Evolutionary conservation across 2,113 vertebrate genomes (phyloP).

Genomic region (Murina feae): DNA sequence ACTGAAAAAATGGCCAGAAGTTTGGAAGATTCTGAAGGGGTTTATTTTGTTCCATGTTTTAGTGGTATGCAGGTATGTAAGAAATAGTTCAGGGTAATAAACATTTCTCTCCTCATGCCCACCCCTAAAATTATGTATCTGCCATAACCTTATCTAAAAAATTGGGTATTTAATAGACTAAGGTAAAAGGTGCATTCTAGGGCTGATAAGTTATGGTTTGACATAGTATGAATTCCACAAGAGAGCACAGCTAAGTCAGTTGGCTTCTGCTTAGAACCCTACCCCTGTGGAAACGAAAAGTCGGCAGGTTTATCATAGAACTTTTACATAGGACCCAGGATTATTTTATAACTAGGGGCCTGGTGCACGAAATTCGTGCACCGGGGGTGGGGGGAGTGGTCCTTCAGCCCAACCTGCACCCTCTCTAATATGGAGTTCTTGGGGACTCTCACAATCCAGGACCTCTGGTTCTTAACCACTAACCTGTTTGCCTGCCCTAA

Average conservation of each 20-base stretch:
- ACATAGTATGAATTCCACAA: background rate
- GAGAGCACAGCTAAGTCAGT: background rate
- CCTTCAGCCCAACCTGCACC: too few species aligned
- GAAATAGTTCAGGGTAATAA: background rate
- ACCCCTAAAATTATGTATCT: background rate
- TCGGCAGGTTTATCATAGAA: background rate
- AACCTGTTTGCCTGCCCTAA: too few species aligned
- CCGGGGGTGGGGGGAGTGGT: too few species aligned
- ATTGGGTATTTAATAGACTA: background rate
- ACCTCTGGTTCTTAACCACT: too few species aligned
- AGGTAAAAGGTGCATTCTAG: background rate
- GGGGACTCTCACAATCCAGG: too few species aligned
- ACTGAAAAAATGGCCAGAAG: constrained; percentile 90
- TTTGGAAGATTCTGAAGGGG: constrained; percentile 89
- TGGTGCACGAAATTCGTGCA: too few species aligned
- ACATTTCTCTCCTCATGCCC: background rate
- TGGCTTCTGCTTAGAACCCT: background rate
- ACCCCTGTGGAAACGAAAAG: background rate
- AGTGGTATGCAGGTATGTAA: constrained; percentile 91
- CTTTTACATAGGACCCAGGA: background rate
- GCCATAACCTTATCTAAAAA: background rate
- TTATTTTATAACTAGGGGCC: background rate
- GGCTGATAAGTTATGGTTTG: background rate
- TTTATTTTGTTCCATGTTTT: constrained; percentile 96
- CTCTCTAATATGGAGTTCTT: too few species aligned